A percentile compares a stretch with the other conserved stretches of the same genome.
Conservation (phyloP, 2,113 vertebrate species). For the Empidonax alnorum region DNA sequence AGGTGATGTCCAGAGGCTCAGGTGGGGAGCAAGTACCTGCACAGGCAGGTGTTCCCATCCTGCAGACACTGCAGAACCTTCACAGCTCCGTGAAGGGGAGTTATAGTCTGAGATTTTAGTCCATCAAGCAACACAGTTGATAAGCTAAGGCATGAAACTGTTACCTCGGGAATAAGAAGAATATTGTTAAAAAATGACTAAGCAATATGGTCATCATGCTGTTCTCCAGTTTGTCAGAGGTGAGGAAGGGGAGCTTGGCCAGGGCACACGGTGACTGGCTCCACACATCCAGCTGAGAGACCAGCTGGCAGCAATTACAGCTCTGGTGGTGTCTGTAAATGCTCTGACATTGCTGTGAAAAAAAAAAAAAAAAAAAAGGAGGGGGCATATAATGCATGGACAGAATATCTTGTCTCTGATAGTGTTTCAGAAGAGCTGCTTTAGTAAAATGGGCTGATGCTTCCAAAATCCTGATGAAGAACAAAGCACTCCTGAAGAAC, state of each 20-base stretch:
- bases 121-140: fast-evolving
- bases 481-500: neutral
- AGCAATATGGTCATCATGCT: neutral
- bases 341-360: neutral
- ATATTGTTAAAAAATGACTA: neutral
- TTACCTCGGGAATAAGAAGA: neutral
- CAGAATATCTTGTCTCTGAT: neutral
- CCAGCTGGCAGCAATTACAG: neutral
- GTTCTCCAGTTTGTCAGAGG: neutral
- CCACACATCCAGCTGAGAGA: neutral
- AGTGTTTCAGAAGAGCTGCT: neutral
- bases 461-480: neutral
- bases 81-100: too few species aligned
- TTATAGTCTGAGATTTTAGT: fast-evolving
- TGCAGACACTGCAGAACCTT: neutral
- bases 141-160: neutral
- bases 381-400: neutral
- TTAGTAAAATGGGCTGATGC: neutral
- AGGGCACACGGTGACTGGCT: fast-evolving
- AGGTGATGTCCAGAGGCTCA: neutral
- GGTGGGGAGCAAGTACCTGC: neutral
- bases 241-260: neutral
- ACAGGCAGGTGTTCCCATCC: too few species aligned
- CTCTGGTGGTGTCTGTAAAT: neutral
- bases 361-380: neutral